Evolutionary conservation across 2,797 vertebrate genomes (phyloP).

Genomic region (Epinephelus coioides): DNA sequence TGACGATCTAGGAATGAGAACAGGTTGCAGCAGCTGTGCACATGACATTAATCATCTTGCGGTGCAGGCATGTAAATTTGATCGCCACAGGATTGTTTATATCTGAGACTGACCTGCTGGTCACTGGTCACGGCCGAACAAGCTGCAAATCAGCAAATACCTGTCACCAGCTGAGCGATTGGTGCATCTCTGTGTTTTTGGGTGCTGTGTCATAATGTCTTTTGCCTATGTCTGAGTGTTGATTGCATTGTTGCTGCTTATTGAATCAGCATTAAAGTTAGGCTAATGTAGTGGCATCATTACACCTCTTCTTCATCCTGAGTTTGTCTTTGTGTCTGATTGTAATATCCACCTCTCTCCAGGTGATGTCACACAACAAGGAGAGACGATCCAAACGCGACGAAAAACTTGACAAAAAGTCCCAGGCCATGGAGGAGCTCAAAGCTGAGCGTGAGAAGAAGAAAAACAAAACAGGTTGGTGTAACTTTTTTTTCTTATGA

Average conservation of each 20-base stretch:
- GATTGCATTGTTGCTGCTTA: background rate
- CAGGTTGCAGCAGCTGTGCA: too few relatives aligned
- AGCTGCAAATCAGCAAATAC: too few relatives aligned
- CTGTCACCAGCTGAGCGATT: too few relatives aligned
- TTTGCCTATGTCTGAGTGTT: background rate
- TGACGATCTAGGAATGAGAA: too few relatives aligned
- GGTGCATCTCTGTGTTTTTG: too few relatives aligned
- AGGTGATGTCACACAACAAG: slow-evolving; percentile 99
- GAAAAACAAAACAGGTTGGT: slow-evolving; percentile 96
- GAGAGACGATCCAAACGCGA: slow-evolving; percentile 96
- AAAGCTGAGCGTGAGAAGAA: slow-evolving; percentile 98
- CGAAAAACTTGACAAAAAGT: slow-evolving; percentile 98
- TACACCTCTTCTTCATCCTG: background rate
- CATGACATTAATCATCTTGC: too few relatives aligned
- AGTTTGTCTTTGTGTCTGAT: background rate
- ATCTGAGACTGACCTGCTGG: too few relatives aligned
- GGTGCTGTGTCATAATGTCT: background rate
- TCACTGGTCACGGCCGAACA: too few relatives aligned
- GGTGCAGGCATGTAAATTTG: too few relatives aligned
- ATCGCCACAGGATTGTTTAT: too few relatives aligned
- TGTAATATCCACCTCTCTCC: background rate
- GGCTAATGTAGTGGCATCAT: background rate
- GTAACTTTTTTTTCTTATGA: background rate
- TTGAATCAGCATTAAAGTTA: too few relatives aligned
- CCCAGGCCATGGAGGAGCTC: slow-evolving; percentile 99